Conservation (phyloP, 2,797 vertebrate species). For the Paguma larvata region DNA sequence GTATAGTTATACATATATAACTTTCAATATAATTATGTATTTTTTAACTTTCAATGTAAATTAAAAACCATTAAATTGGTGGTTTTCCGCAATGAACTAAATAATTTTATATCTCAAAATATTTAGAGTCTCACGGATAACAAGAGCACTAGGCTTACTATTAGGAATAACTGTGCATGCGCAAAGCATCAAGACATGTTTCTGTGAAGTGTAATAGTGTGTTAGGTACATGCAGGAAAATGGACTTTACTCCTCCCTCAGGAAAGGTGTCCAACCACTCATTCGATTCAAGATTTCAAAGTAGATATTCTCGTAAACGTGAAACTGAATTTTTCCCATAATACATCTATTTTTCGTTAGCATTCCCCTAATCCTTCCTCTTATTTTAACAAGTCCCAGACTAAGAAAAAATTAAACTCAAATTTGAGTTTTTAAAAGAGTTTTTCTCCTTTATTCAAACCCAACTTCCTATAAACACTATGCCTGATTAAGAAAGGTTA, state of each 20-base stretch:
- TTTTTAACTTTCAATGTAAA: neutral
- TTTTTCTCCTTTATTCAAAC: neutral
- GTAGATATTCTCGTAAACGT: neutral
- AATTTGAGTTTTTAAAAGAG: neutral
- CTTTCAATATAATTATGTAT: neutral
- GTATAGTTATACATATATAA: too few species aligned
- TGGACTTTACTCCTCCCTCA: neutral
- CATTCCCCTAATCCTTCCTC: neutral
- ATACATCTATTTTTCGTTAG: neutral
- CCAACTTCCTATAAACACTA: neutral
- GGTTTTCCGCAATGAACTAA: neutral
- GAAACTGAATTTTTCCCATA: neutral
- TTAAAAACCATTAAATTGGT: neutral
- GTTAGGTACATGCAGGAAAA: neutral
- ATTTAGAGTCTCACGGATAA: neutral
- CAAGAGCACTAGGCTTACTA: neutral
- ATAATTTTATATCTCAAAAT: neutral
- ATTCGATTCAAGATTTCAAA: conserved; percentile 1
- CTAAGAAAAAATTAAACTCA: conserved; percentile 1
- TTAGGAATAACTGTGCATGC: neutral
- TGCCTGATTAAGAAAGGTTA: neutral
- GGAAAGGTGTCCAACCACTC: neutral
- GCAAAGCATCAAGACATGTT: neutral
- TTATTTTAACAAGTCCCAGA: neutral
- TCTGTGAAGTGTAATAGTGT: neutral